phyloP scores from a whole-genome alignment of 1,140 invertebrate species.

The Delia radicum region DNA sequence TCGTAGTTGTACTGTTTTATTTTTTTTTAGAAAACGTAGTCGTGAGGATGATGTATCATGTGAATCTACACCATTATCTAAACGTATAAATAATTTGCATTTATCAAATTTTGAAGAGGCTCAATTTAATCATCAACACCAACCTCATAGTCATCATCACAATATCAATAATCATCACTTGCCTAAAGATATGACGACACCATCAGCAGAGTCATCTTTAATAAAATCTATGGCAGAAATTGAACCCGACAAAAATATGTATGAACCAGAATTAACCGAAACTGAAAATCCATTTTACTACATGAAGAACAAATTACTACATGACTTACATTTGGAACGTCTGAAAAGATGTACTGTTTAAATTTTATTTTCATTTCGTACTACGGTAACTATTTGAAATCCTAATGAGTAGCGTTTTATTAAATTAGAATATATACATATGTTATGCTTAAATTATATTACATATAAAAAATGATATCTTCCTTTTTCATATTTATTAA shows the following conservation, averaged over 20 bases:
- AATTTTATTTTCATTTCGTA: background rate
- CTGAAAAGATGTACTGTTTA: constrained; percentile 36
- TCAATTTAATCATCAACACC: constrained; percentile 13
- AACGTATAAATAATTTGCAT: constrained; percentile 53
- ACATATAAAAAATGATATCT: background rate
- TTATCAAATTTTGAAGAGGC: constrained; percentile 44
- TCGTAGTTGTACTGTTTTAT: background rate
- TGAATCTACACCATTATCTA: constrained; percentile 49
- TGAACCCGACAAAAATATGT: constrained; percentile 20
- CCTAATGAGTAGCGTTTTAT: background rate
- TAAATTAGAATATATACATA: background rate
- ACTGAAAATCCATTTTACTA: constrained; percentile 52
- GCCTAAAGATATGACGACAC: constrained; percentile 3
- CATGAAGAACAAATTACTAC: constrained; percentile 51
- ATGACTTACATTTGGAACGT: constrained; percentile 50
- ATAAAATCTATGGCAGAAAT: background rate
- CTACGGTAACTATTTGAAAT: background rate
- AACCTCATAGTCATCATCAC: constrained; percentile 10
- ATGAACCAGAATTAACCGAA: constrained; percentile 46
- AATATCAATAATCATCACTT: constrained; percentile 27
- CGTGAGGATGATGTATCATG: constrained; percentile 49
- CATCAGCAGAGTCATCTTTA: constrained; percentile 9
- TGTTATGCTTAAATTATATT: background rate
- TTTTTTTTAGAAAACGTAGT: constrained; percentile 44
- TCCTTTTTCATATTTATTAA: background rate